These are phyloP conservation scores for Nipponia nippon DNA, from an alignment of 2,113 vertebrate genomes.

Conservation along the genomic window DNA sequence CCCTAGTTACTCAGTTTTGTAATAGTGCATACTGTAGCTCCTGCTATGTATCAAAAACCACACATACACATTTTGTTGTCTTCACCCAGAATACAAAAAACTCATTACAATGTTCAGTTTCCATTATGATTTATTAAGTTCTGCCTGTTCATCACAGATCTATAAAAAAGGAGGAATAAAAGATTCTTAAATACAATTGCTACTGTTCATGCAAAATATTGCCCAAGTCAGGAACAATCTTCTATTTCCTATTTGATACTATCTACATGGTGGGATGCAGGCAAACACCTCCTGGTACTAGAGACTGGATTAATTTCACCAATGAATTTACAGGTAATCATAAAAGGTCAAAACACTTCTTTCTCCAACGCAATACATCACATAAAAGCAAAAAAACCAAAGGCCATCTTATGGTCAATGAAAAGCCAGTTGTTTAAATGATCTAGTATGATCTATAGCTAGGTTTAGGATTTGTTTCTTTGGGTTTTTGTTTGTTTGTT, in stretches of 20 bases:
- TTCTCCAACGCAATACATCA: not conserved
- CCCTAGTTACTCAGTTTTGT: not conserved
- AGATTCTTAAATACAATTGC: not conserved
- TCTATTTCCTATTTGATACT: not conserved
- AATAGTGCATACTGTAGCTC: not conserved
- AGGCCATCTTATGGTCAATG: not conserved
- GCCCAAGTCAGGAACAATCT: not conserved
- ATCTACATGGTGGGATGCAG: not conserved
- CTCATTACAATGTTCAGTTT: not conserved
- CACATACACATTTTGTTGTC: not conserved
- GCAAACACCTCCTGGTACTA: not conserved
- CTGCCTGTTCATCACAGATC: not conserved
- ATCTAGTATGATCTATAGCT: not conserved
- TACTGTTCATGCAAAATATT: not conserved
- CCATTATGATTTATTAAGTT: not conserved
- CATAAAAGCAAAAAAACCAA: not conserved
- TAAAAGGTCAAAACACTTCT: not conserved
- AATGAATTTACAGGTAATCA: not conserved
- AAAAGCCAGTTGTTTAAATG: not conserved
- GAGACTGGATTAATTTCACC: not conserved
- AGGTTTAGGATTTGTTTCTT: not conserved
- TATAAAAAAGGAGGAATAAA: not conserved
- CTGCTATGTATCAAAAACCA: not conserved
- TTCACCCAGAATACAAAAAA: not conserved
- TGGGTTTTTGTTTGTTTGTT: not conserved